These are phyloP conservation scores for Rallus crepitans DNA, from an alignment of 2,797 vertebrate species.

Conservation along the genomic window DNA sequence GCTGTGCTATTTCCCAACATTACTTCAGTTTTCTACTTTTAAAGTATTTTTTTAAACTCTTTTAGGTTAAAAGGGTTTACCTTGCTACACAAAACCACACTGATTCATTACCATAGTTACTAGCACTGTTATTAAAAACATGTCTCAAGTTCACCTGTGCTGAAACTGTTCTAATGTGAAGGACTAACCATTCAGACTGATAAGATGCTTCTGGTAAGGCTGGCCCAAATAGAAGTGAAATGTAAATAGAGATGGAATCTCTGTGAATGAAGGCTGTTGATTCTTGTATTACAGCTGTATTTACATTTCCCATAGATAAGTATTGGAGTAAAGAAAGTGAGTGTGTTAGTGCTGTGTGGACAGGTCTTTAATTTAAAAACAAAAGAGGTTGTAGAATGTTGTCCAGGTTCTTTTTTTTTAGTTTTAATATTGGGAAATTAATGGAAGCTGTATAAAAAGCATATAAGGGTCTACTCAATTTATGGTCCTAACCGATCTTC, in stretches of 20 bases:
- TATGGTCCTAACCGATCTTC: background rate
- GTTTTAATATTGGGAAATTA: background rate
- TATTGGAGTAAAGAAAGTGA: background rate
- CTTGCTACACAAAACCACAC: no score
- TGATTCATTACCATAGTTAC: background rate
- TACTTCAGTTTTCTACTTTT: background rate
- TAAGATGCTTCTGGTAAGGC: background rate
- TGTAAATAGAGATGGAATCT: background rate
- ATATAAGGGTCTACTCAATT: background rate
- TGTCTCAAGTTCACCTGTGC: background rate
- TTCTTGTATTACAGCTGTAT: background rate
- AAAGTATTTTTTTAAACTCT: background rate
- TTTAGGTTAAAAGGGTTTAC: background rate
- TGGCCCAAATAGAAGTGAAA: background rate
- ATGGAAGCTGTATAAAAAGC: background rate
- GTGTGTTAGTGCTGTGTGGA: background rate
- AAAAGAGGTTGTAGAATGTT: background rate
- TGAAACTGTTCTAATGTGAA: background rate
- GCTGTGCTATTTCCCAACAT: background rate
- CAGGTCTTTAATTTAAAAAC: background rate
- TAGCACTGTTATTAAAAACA: background rate
- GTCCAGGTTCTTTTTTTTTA: background rate
- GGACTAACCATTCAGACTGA: background rate
- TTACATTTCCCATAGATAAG: background rate
- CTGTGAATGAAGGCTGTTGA: background rate